Base-by-base conservation (phyloP, 1,140 invertebrate species). In the Sminthurides bifidus region DNA sequence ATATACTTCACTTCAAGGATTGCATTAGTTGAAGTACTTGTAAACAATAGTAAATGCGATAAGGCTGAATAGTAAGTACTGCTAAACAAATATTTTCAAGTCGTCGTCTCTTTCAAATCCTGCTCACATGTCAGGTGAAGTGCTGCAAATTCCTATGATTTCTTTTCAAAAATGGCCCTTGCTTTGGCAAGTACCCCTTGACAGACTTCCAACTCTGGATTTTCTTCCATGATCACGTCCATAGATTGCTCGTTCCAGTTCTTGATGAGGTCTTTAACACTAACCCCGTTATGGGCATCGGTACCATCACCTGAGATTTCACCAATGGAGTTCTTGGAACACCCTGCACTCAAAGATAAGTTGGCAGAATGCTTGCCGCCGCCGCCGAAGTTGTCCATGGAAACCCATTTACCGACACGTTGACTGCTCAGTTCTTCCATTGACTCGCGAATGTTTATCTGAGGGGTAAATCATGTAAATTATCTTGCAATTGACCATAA, bases 161-260 rank as follows among this genome's bases (percentile, higher is more conserved):
- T 17, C 38, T 41, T 41, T 41, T 41, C 38, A 41, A 41, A 41
- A 6, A 41, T 41, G n/a, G n/a, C 23, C n/a, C 38, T 41, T 6
- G 5, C n/a, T 33, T 49, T 49, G 4, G 46, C 46, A 5, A 49
- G 6, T 3, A 49, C 27, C 24, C 46, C 46, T 6, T 8, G 8
- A 49, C 46, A 49, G 8, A 33, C 46, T 8, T 49, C 46, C 10
- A 49, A 26, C 24, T 49, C 46, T 17, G 27, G 12, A 49, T 49
- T 49, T 21, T 49, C 46, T 31, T 49, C 46, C 46, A 49, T 33
- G 6, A 49, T 49, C 3, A 49, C 24, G 24, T 49, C 46, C 46
- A 49, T 49, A 8, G 46, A 49, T 30, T 30, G 26, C 4, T 29
- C 8, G 23, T 12, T 49, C 27, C 27, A 49, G 6, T 8, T 49